Conservation (phyloP, 2,797 vertebrate genomes). For the Tinamus major region DNA sequence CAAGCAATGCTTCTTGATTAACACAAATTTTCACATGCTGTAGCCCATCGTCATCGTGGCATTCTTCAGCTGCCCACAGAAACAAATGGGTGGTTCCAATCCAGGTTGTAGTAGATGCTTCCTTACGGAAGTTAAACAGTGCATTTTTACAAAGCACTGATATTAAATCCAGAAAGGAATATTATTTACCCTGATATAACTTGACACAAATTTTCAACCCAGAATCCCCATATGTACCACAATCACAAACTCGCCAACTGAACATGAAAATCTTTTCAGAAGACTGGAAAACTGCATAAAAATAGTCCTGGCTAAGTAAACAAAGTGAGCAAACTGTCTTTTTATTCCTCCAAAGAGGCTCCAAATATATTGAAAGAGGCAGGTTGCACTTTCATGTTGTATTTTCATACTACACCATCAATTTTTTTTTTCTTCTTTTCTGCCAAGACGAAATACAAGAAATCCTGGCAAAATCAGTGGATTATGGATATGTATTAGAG, state of each 20-base stretch:
- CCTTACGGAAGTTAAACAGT: background rate
- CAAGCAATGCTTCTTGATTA: background rate
- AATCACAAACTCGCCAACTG: background rate
- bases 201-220: background rate
- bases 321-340: rapidly evolving
- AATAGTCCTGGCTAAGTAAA: background rate
- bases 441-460: background rate
- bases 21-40: background rate
- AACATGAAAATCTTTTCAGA: background rate
- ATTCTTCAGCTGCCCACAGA: background rate
- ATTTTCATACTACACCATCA: background rate
- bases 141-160: background rate
- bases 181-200: background rate
- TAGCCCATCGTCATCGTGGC: background rate
- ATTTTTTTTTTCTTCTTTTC: background rate
- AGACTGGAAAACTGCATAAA: background rate
- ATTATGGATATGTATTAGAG: background rate
- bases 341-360: background rate
- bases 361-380: background rate
- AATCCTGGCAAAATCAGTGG: background rate
- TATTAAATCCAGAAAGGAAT: background rate
- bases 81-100: background rate
- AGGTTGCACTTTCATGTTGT: background rate
- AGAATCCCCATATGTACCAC: background rate
- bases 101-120: background rate